Percentiles rank a stretch among this genome's conserved stretches.
These are phyloP conservation scores for Sesia bembeciformis DNA, from an alignment of 2,888 invertebrate genomes.

Conservation along the genomic window DNA sequence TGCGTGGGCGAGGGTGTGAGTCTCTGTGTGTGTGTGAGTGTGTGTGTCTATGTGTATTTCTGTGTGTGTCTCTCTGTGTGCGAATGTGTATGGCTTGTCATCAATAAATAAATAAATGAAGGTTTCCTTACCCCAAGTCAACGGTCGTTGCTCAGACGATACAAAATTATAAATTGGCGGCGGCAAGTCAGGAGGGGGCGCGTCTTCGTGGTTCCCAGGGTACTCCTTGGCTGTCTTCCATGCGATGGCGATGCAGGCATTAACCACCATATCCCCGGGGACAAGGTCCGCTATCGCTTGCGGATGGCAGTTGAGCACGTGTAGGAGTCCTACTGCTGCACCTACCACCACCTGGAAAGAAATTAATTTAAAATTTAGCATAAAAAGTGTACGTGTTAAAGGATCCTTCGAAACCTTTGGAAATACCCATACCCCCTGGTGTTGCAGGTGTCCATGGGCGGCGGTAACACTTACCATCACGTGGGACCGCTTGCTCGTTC, in stretches of 20 bases:
- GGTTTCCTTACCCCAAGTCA: slow-evolving; percentile 78
- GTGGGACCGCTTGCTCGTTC: too few relatives aligned
- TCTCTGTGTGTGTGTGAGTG: too few relatives aligned
- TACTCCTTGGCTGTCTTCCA: slow-evolving; percentile 71
- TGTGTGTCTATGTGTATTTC: too few relatives aligned
- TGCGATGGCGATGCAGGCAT: slow-evolving; percentile 80
- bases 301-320: slow-evolving; percentile 79
- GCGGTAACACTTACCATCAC: too few relatives aligned
- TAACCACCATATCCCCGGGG: slow-evolving; percentile 86
- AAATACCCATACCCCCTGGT: too few relatives aligned
- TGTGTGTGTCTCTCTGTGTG: too few relatives aligned
- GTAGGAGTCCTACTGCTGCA: slow-evolving; percentile 81
- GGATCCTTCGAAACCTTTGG: too few relatives aligned
- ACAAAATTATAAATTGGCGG: slow-evolving; percentile 87
- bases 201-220: slow-evolving; percentile 47
- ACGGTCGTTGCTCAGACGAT: slow-evolving; percentile 84
- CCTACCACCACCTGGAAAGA: slow-evolving; percentile 67
- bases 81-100: too few relatives aligned
- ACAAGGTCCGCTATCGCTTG: slow-evolving; percentile 81
- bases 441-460: too few relatives aligned
- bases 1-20: too few relatives aligned
- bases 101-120: too few relatives aligned
- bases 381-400: too few relatives aligned
- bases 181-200: slow-evolving; percentile 38
- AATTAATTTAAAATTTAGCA: background rate